These are phyloP conservation scores for Axinella damicornis DNA, from an alignment of 37 sponge, comb jelly and placozoan genomes.

Conservation along the genomic window DNA sequence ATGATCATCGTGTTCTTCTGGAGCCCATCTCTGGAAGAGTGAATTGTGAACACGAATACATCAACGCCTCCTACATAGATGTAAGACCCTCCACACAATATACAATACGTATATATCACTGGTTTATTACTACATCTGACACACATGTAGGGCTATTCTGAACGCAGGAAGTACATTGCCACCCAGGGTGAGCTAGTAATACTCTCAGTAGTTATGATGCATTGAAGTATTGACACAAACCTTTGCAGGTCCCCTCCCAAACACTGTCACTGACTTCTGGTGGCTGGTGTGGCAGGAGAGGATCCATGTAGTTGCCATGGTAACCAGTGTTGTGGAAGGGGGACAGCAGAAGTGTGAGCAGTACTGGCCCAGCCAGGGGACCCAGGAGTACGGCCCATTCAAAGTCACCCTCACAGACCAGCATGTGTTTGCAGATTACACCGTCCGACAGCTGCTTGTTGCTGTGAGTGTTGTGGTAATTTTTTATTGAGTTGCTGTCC, in stretches of 20 bases:
- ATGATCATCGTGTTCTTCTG: conserved; percentile 57
- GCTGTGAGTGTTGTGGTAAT: not conserved
- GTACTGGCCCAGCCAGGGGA: conserved; percentile 25
- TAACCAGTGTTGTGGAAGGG: conserved; percentile 27
- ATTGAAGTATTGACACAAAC: not conserved
- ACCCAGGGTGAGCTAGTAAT: conserved; percentile 45
- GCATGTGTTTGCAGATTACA: conserved; percentile 23
- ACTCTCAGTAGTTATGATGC: too few species aligned
- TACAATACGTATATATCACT: not conserved
- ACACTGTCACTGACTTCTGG: conserved; percentile 38
- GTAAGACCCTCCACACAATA: conserved; percentile 11
- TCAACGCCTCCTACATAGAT: conserved; percentile 65
- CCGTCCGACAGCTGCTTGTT: not conserved
- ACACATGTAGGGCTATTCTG: conserved; percentile 59
- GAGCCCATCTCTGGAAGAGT: conserved; percentile 24
- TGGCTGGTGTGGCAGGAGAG: conserved; percentile 37
- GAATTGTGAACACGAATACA: conserved; percentile 53
- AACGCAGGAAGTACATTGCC: conserved; percentile 51
- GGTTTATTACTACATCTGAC: not conserved
- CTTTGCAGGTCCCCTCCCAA: conserved; percentile 3
- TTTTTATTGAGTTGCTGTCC: too few species aligned
- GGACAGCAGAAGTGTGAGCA: conserved; percentile 36
- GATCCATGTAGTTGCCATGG: conserved; percentile 23
- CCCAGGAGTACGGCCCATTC: conserved; percentile 17
- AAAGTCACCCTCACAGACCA: conserved; percentile 14